These are phyloP conservation scores for Charanyca ferruginea DNA, from an alignment of 2,888 invertebrate genomes.

Conservation along the genomic window DNA sequence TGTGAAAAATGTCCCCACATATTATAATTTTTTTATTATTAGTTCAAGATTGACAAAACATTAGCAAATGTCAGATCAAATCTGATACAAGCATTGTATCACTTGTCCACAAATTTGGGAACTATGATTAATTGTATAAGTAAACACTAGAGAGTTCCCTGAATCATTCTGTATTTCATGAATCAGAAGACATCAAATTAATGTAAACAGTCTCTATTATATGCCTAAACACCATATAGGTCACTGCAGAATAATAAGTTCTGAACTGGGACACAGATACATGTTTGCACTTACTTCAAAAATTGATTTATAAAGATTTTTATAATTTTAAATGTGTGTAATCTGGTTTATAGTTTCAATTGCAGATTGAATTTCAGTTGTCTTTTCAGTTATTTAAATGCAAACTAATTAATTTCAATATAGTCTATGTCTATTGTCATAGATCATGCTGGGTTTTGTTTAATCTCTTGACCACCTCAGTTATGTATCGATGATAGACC, in stretches of 20 bases:
- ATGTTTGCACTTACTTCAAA: no score
- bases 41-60: background rate
- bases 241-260: constrained; percentile 10
- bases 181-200: constrained; percentile 16
- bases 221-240: constrained; percentile 8
- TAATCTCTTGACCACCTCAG: no score
- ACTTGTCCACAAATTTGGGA: background rate
- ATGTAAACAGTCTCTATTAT: background rate
- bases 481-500: no score
- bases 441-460: constrained; percentile 19
- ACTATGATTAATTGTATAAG: constrained; percentile 7
- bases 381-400: constrained; percentile 10
- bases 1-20: no score
- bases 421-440: constrained; percentile 39
- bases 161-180: constrained; percentile 21
- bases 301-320: no score
- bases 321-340: background rate
- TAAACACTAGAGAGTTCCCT: background rate
- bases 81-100: background rate
- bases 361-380: background rate
- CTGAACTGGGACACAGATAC: background rate
- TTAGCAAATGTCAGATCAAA: no score
- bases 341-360: background rate
- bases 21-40: no score
- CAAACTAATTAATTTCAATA: constrained; percentile 15